These are phyloP conservation scores for Andricus quercusramuli DNA, from an alignment of 2,888 invertebrate genomes.

Conservation along the genomic window DNA sequence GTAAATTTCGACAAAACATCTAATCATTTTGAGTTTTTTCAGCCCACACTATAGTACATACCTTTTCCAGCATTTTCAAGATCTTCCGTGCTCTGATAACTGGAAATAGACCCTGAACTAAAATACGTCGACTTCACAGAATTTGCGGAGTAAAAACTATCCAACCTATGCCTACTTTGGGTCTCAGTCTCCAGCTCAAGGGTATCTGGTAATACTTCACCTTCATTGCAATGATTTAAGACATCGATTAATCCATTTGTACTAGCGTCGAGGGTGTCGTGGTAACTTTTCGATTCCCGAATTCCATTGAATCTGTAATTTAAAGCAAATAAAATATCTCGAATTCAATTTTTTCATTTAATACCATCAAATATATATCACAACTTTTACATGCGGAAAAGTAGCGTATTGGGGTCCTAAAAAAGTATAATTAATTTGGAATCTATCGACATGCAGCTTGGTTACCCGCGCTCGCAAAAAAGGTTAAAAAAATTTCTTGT, in stretches of 20 bases:
- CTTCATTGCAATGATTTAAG: slow-evolving; percentile 63
- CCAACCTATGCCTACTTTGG: slow-evolving; percentile 82
- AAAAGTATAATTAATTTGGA: too few species aligned
- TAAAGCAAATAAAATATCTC: not conserved
- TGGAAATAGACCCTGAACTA: slow-evolving; percentile 85
- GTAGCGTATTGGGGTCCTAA: too few species aligned
- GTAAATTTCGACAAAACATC: too few species aligned
- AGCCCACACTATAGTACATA: slow-evolving; percentile 51
- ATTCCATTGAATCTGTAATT: slow-evolving; percentile 55
- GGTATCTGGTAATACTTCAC: slow-evolving; percentile 70
- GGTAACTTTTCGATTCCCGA: slow-evolving; percentile 72
- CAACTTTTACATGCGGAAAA: too few species aligned
- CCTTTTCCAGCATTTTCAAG: slow-evolving; percentile 79
- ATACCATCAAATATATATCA: too few species aligned
- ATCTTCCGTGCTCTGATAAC: slow-evolving; percentile 87
- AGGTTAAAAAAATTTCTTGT: too few species aligned
- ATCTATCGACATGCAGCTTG: too few species aligned
- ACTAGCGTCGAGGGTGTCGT: slow-evolving; percentile 69
- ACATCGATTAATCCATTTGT: slow-evolving; percentile 61
- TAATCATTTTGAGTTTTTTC: too few species aligned
- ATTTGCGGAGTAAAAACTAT: slow-evolving; percentile 91
- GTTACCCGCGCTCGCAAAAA: too few species aligned
- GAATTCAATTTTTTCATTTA: not conserved
- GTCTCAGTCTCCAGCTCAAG: slow-evolving; percentile 80
- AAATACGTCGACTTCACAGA: slow-evolving; percentile 89